Evolutionary conservation across 1,140 invertebrate species (phyloP).

Genomic region (Anastrepha ludens): DNA sequence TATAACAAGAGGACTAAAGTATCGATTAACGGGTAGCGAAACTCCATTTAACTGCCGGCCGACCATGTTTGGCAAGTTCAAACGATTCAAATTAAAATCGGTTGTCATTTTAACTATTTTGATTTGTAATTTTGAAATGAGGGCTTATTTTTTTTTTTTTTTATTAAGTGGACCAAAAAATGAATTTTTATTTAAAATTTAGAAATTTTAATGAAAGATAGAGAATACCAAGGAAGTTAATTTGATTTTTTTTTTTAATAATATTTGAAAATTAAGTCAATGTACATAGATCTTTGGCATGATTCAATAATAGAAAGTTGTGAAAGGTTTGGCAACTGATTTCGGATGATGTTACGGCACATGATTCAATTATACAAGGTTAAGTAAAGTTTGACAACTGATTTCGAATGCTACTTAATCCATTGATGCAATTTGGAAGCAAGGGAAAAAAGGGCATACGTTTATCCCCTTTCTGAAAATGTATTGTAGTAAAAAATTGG

Average conservation of each 20-base stretch:
- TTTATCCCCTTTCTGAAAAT: no score
- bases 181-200: constrained; percentile 39
- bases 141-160: not conserved
- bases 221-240: not conserved
- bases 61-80: constrained; percentile 55
- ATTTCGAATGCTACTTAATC: no score
- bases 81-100: constrained; percentile 26
- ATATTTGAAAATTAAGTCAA: constrained; percentile 30
- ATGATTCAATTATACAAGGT: no score
- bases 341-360: no score
- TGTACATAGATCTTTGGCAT: not conserved
- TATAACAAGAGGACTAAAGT: not conserved
- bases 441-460: no score
- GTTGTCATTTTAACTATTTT: constrained; percentile 17
- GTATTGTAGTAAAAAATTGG: no score
- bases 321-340: no score
- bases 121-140: constrained; percentile 21
- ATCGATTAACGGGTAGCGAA: not conserved
- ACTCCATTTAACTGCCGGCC: constrained; percentile 14
- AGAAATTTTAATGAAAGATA: not conserved
- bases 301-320: no score
- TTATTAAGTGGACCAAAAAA: not conserved
- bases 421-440: no score
- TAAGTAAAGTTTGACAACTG: no score
- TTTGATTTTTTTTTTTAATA: constrained; percentile 31